Evolutionary conservation across 2,888 invertebrate species (phyloP), one percentile per base, ranked within the genome.

Genomic region (Agriotes lineatus): DNA sequence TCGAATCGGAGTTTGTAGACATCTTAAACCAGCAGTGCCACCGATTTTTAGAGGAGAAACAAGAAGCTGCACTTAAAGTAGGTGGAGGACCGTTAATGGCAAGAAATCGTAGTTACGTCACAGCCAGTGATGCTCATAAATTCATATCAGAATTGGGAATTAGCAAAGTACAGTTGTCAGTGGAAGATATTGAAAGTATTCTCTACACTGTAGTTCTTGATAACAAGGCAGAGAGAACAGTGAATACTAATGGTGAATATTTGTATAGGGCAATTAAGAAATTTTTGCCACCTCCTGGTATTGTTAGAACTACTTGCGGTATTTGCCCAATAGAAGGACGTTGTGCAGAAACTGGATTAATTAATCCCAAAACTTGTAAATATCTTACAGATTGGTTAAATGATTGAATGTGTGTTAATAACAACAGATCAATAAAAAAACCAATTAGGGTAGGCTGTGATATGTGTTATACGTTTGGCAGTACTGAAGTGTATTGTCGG

Each of bases 1-100:
- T 99, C 86, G 99, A 99, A 81, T 93, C 96, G 0, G 97, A 99
- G 85, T 98, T 99, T 87, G 99, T 99, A 0, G 96, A 98, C 82
- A 92, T 98, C 33, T 87, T 99, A 1, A 96, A 95, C 84, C 94
- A 97, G 74, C 97, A 97, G 76, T 97, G 97, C 79, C 90, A 93
- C 70, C 88, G 93, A 75, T 97, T 91, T 81, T 85, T 98, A 6
- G 90, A 91, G 76, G 90, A 93, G 82, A 91, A 92, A 83, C 86
- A 88, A 50, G 92, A 93, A 73, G 89, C 90, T 73, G 90, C 91
- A 0, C 88, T 88, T 71, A 89, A 88, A 76, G 88, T 88, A 78
- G 87, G 89, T 6, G 87, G 90, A 54, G 74, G 74, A 10, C 96
- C 96, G 0, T 87, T 96, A 56, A 87, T 91, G 4, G 90, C 92